Evolutionary conservation across 2,888 invertebrate genomes (phyloP).

Genomic region (Drosophila histrio): DNA sequence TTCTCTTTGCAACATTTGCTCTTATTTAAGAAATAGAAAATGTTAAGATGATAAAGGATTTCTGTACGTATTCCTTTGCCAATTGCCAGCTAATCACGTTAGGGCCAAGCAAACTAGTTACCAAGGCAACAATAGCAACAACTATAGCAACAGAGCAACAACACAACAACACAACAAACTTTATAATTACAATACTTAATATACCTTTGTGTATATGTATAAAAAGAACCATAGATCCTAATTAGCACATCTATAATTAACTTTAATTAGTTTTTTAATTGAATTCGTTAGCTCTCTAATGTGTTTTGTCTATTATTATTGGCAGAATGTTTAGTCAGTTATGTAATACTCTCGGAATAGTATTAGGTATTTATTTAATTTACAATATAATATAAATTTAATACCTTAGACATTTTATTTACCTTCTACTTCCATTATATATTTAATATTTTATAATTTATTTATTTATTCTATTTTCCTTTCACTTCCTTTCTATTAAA

Average conservation of each 20-base stretch:
- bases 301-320: not conserved
- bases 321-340: not conserved
- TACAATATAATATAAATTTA: too few relatives aligned
- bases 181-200: not conserved
- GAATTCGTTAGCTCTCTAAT: not conserved
- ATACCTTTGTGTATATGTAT: not conserved
- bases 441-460: too few relatives aligned
- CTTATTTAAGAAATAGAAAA: constrained; percentile 4
- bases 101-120: constrained; percentile 46
- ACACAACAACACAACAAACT: constrained; percentile 17
- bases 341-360: too few relatives aligned
- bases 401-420: too few relatives aligned
- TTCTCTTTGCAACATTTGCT: not conserved
- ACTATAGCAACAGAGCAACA: constrained; percentile 28
- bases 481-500: too few relatives aligned
- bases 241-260: constrained; percentile 17
- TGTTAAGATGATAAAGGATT: constrained; percentile 1
- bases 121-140: constrained; percentile 50
- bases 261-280: constrained; percentile 15
- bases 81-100: constrained; percentile 21
- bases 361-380: too few relatives aligned
- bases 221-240: too few relatives aligned
- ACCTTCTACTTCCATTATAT: too few relatives aligned
- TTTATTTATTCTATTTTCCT: too few relatives aligned
- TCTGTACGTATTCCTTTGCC: not conserved